Percentiles rank a stretch among this genome's conserved stretches.
These are phyloP conservation scores for Pseudorhombus dupliciocellatus DNA, from an alignment of 2,113 vertebrate species.

Conservation along the genomic window DNA sequence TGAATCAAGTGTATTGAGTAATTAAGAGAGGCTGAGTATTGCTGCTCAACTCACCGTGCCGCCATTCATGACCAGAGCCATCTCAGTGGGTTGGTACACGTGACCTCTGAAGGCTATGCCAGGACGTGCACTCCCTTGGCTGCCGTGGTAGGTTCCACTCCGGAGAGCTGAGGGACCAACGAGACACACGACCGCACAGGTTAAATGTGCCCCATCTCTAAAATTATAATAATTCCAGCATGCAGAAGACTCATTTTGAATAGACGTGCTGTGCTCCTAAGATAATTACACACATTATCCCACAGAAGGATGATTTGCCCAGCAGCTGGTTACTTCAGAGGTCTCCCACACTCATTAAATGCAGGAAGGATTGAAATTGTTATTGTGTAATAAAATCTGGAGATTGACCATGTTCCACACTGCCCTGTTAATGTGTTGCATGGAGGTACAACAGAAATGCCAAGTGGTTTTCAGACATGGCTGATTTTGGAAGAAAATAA, in stretches of 20 bases:
- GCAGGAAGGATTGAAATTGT: no score
- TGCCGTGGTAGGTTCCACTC: slow-evolving; percentile 88
- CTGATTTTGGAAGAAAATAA: no score
- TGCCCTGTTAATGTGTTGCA: no score
- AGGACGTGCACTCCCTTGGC: slow-evolving; percentile 85
- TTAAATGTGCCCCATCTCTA: background rate
- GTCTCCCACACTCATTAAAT: no score
- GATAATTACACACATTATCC: no score
- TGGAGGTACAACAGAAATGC: no score
- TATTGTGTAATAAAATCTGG: no score
- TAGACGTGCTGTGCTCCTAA: background rate
- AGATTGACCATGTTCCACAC: no score
- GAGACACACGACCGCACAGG: background rate
- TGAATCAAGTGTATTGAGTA: background rate
- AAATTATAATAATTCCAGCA: background rate
- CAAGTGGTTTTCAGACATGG: no score
- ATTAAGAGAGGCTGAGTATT: background rate
- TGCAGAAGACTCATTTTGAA: background rate
- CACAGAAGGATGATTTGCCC: no score
- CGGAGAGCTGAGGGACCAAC: slow-evolving; percentile 81
- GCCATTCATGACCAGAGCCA: slow-evolving; percentile 97
- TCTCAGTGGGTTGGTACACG: slow-evolving; percentile 99
- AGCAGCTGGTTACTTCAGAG: no score
- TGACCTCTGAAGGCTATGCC: slow-evolving; percentile 94
- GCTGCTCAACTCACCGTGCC: slow-evolving; percentile 88